phyloP scores from a whole-genome alignment of 2,797 vertebrate species.

The Loriculus beryllinus region DNA sequence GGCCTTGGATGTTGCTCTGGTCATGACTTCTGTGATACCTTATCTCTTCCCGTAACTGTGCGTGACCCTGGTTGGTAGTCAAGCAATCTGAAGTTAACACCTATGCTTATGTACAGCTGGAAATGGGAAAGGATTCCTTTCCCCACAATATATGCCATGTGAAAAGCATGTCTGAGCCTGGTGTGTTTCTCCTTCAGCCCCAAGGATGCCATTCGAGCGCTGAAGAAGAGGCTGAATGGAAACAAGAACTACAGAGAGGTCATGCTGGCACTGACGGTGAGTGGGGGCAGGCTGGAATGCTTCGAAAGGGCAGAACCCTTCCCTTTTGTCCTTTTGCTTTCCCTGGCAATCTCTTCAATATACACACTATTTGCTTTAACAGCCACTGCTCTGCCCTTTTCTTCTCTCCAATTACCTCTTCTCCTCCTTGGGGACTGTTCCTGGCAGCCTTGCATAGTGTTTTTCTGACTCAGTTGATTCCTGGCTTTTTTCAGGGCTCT shows the following conservation, averaged over 20 bases:
- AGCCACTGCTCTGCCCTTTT: slow-evolving; percentile 31
- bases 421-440: not conserved
- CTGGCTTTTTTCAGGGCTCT: not conserved
- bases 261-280: slow-evolving; percentile 95
- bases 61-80: not conserved
- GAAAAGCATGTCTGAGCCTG: not conserved
- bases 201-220: slow-evolving; percentile 94
- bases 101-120: not conserved
- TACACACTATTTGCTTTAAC: not conserved
- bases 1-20: not conserved
- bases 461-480: slow-evolving; percentile 19
- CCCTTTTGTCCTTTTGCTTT: slow-evolving; percentile 12
- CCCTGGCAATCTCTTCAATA: slow-evolving; percentile 10
- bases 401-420: slow-evolving; percentile 22
- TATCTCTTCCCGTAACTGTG: not conserved
- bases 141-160: not conserved
- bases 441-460: not conserved
- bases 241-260: slow-evolving; percentile 98
- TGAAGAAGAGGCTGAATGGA: slow-evolving; percentile 95
- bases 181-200: slow-evolving; percentile 78
- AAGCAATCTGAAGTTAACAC: not conserved
- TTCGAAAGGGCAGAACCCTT: slow-evolving; percentile 16
- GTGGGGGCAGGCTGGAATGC: slow-evolving; percentile 60
- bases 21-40: not conserved
- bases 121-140: not conserved